Evolutionary conservation across 2,888 invertebrate genomes (phyloP).

Genomic region (Rhorus exstirpatorius): DNA sequence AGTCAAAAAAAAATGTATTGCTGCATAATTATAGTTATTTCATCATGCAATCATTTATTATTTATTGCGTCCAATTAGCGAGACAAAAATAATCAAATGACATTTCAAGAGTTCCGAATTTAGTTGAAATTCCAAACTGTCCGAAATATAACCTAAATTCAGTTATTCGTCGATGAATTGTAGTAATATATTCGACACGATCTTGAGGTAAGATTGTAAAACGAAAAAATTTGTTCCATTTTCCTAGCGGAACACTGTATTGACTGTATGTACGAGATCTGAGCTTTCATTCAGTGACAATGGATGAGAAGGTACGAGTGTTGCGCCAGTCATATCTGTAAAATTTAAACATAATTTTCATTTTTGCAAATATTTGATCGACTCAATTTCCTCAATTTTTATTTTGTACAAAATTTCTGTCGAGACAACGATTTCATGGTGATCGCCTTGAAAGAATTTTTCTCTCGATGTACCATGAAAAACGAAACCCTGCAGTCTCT

Average conservation of each 20-base stretch:
- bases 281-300: conserved; percentile 75
- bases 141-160: too few species aligned
- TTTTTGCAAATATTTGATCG: too few species aligned
- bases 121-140: too few species aligned
- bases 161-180: too few species aligned
- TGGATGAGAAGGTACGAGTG: conserved; percentile 79
- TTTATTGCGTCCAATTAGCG: background rate
- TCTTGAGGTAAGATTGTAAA: too few species aligned
- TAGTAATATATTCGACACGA: too few species aligned
- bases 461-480: background rate
- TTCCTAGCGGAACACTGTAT: conserved; percentile 77
- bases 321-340: conserved; percentile 68
- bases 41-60: background rate
- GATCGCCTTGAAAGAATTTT: conserved; percentile 9
- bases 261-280: conserved; percentile 71
- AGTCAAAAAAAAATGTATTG: too few species aligned
- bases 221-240: conserved; percentile 20
- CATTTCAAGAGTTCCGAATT: too few species aligned
- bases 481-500: background rate
- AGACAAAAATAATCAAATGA: background rate
- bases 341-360: background rate
- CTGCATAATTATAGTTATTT: background rate
- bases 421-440: too few species aligned
- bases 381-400: too few species aligned
- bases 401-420: too few species aligned